These are phyloP conservation scores for Atrina japonica DNA, from an alignment of 2,888 invertebrate genomes.

Conservation along the genomic window DNA sequence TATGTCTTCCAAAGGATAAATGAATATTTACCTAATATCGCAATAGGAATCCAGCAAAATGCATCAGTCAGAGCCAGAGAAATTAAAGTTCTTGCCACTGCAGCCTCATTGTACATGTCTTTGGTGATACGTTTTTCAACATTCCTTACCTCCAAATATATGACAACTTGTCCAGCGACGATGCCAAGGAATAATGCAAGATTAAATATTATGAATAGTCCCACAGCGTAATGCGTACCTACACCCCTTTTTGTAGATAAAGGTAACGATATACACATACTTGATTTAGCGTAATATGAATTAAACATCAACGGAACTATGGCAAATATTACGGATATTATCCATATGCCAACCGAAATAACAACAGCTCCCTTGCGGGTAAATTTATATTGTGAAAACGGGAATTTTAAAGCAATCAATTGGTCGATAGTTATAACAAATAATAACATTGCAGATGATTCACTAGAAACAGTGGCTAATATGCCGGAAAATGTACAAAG, in stretches of 20 bases:
- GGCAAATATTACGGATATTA: not conserved
- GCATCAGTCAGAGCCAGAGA: not conserved
- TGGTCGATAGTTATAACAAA: slow-evolving; percentile 12
- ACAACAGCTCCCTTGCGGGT: not conserved
- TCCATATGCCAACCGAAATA: not conserved
- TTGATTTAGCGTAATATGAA: not conserved
- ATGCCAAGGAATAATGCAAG: not conserved
- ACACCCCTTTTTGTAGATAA: not conserved
- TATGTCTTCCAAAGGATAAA: too few species aligned
- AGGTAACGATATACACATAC: slow-evolving; percentile 1
- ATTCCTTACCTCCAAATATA: not conserved
- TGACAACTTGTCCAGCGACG: not conserved
- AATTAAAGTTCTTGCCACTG: not conserved
- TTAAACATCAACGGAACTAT: not conserved
- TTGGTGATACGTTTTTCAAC: not conserved
- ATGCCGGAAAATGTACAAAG: slow-evolving; percentile 1
- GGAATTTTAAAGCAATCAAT: not conserved
- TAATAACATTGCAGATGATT: slow-evolving; percentile 14
- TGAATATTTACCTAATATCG: not conserved
- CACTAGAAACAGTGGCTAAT: slow-evolving; percentile 18
- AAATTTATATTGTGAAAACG: not conserved
- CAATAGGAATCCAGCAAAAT: not conserved
- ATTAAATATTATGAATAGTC: not conserved
- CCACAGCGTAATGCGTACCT: not conserved
- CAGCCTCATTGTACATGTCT: not conserved